These are phyloP conservation scores for Dryoscopus gambensis DNA, from an alignment of 2,113 vertebrate species.

Conservation along the genomic window DNA sequence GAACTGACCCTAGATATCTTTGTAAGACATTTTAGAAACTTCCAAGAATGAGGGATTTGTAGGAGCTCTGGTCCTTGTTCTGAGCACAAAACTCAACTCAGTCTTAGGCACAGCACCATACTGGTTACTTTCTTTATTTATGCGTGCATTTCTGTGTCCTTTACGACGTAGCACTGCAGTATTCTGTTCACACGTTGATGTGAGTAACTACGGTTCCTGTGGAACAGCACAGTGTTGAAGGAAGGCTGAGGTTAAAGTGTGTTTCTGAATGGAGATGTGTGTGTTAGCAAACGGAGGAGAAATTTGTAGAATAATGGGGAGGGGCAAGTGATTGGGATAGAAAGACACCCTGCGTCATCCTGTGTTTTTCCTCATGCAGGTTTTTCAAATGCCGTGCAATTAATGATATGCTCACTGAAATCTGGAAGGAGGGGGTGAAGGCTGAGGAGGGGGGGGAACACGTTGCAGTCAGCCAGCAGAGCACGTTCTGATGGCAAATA, in stretches of 20 bases:
- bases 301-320: slow-evolving; percentile 43
- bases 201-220: neutral
- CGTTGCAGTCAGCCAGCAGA: slow-evolving; percentile 49
- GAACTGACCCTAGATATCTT: neutral
- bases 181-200: neutral
- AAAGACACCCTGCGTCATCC: slow-evolving; percentile 32
- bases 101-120: neutral
- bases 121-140: neutral
- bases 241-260: neutral
- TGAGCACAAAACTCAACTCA: neutral
- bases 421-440: slow-evolving; percentile 20
- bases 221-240: neutral
- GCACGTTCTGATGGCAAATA: slow-evolving; percentile 64
- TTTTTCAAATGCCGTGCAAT: slow-evolving; percentile 58
- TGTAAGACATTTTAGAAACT: slow-evolving; percentile 15
- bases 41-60: neutral
- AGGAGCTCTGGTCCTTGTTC: neutral
- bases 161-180: neutral
- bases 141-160: neutral
- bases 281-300: neutral
- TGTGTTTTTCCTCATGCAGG: slow-evolving; percentile 44
- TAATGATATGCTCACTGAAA: slow-evolving; percentile 54
- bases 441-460: neutral
- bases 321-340: slow-evolving; percentile 12
- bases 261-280: slow-evolving; percentile 10